phyloP scores from a whole-genome alignment of 2,797 vertebrate species.

The Geotrypetes seraphini region DNA sequence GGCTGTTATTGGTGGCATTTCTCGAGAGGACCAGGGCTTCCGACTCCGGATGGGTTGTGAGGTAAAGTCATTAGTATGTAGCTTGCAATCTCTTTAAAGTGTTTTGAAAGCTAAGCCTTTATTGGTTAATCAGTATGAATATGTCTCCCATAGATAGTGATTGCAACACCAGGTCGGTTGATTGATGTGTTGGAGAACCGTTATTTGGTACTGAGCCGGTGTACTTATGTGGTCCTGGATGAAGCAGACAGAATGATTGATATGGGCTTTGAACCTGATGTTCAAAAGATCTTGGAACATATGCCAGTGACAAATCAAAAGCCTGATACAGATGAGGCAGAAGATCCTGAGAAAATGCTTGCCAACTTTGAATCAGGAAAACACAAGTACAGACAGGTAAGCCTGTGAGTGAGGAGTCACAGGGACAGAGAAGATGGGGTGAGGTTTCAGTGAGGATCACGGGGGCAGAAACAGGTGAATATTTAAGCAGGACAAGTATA shows the following conservation, averaged over 20 bases:
- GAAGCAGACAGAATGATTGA: conserved; percentile 97
- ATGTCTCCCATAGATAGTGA: conserved; percentile 72
- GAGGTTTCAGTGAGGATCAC: too few relatives aligned
- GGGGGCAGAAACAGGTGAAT: too few relatives aligned
- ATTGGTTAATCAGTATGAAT: too few relatives aligned
- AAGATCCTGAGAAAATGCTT: conserved; percentile 95
- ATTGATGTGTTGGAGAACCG: conserved; percentile 95
- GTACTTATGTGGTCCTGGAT: conserved; percentile 92
- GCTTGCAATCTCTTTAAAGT: too few relatives aligned
- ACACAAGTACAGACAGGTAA: conserved; percentile 94
- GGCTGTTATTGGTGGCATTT: conserved; percentile 94
- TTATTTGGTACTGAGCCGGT: conserved; percentile 91
- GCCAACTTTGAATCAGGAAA: conserved; percentile 95
- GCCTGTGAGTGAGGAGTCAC: neutral
- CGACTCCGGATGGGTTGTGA: conserved; percentile 93
- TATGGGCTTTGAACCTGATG: conserved; percentile 97
- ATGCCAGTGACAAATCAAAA: conserved; percentile 98
- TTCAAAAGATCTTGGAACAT: conserved; percentile 96
- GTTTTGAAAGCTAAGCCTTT: neutral
- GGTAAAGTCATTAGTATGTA: too few relatives aligned
- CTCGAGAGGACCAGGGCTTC: conserved; percentile 95
- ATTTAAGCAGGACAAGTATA: too few relatives aligned
- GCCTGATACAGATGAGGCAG: conserved; percentile 91
- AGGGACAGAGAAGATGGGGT: too few relatives aligned
- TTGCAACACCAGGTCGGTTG: conserved; percentile 87